These are phyloP conservation scores for Artibeus jamaicensis DNA, from an alignment of 2,797 vertebrate species.

Conservation along the genomic window DNA sequence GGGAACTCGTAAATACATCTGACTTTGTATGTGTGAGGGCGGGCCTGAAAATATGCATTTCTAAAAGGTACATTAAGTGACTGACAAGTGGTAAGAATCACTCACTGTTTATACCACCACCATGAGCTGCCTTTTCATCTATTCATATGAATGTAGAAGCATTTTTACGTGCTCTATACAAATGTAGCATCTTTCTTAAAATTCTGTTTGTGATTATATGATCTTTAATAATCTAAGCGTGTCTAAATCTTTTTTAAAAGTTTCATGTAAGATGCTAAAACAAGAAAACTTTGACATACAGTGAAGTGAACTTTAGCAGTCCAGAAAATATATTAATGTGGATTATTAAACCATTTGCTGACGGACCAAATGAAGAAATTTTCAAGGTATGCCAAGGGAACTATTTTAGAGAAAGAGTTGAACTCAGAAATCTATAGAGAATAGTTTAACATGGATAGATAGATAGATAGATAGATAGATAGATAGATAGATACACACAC, in stretches of 20 bases:
- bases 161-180: not conserved
- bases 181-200: not conserved
- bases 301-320: not conserved
- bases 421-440: not conserved
- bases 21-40: not conserved
- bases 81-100: not conserved
- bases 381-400: not conserved
- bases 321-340: conserved; percentile 12
- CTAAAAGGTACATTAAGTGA: not conserved
- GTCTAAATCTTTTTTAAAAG: not conserved
- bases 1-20: not conserved
- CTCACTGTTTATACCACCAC: not conserved
- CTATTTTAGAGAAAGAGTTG: not conserved
- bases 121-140: not conserved
- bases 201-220: not conserved
- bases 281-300: not conserved
- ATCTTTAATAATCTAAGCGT: conserved; percentile 18
- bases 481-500: too few species aligned
- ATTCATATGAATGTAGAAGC: not conserved
- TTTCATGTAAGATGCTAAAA: conserved; percentile 11
- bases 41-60: not conserved
- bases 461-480: too few species aligned
- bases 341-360: not conserved
- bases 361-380: not conserved
- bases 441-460: not conserved